These are phyloP conservation scores for Nyctalus aviator DNA, from an alignment of 2,797 vertebrate genomes.

Conservation along the genomic window DNA sequence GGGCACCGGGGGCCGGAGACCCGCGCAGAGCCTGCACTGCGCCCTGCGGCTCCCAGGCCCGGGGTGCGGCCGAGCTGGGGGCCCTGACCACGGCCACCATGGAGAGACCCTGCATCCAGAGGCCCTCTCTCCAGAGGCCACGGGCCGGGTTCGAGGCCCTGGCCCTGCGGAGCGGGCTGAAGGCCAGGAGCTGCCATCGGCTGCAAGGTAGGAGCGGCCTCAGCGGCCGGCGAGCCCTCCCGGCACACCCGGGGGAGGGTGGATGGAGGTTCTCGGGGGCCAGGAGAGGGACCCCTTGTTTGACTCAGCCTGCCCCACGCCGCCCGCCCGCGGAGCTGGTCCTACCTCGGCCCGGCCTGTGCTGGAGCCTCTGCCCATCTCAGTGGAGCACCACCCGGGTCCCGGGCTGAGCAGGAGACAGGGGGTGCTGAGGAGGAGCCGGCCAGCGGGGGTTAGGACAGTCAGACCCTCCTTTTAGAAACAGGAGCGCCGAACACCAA, in stretches of 20 bases:
- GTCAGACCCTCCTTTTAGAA: neutral
- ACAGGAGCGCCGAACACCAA: neutral
- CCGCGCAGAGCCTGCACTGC: accelerated
- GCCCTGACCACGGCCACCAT: neutral
- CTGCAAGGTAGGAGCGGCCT: constrained; percentile 84
- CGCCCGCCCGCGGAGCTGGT: neutral
- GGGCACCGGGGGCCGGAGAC: constrained; percentile 35
- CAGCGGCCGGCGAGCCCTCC: neutral
- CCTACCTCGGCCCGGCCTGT: neutral
- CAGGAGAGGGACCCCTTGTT: neutral
- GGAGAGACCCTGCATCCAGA: constrained; percentile 61
- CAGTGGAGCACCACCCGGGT: neutral
- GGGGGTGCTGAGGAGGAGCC: neutral
- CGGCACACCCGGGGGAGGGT: accelerated
- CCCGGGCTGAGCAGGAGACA: accelerated
- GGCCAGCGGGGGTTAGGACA: neutral
- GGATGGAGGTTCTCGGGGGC: neutral
- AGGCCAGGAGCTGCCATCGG: constrained; percentile 65
- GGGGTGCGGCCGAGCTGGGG: neutral
- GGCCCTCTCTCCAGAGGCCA: constrained; percentile 33
- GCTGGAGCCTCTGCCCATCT: neutral
- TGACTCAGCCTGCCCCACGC: neutral
- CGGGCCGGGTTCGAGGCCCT: constrained; percentile 33
- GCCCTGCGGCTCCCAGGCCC: neutral
- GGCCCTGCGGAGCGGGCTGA: constrained; percentile 78